Evolutionary conservation across 2,888 invertebrate species (phyloP), one percentile per base, ranked within the genome.

Genomic region (Leptopilina drosophilae): DNA sequence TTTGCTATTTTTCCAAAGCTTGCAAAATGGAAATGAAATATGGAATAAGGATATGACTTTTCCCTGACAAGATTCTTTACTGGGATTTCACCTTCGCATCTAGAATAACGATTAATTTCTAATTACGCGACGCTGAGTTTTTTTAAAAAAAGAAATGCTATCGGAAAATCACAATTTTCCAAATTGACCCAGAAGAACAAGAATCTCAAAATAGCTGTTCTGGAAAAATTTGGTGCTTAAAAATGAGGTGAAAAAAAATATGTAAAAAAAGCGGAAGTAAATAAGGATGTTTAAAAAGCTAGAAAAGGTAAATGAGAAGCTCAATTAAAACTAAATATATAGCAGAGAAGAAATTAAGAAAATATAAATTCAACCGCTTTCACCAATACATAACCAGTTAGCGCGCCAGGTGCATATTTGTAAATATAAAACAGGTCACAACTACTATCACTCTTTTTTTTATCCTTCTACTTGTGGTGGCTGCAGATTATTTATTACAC

Each of bases 1-100:
- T 62, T 82, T 82, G 82, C 83, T 83, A 85, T 86, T 49, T 42
- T 77, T 80, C 26, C 26, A 26, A 26, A 69, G 69, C 69, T 53
- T 26, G 20, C 20, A 20, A 69, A 69, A 53, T 56, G 56, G 56
- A 73, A 53, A 56, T 33, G 33, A 56, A 56, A 40, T 15, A 49
- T 20, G 49, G 49, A 67, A 49, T n/a, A 56, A n/a, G 56, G 8
- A 73, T 53, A 73, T 56, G 53, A 73, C 56, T 53, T 33, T 20
- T 73, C 56, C 53, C 56, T 33, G 33, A 33, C 4, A 20, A 5
- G 56, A n/a, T 73, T 73, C 33, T 56, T 73, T n/a, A 33, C n/a
- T n/a, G 8, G 56, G 26, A 33, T 33, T 73, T 56, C 73, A 73
- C 40, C 56, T 56, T 73, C 33, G 56, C 33, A 56, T 56, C n/a